Evolutionary conservation across 2,888 invertebrate species (phyloP).

Genomic region (Mesopsocus fuscifrons): DNA sequence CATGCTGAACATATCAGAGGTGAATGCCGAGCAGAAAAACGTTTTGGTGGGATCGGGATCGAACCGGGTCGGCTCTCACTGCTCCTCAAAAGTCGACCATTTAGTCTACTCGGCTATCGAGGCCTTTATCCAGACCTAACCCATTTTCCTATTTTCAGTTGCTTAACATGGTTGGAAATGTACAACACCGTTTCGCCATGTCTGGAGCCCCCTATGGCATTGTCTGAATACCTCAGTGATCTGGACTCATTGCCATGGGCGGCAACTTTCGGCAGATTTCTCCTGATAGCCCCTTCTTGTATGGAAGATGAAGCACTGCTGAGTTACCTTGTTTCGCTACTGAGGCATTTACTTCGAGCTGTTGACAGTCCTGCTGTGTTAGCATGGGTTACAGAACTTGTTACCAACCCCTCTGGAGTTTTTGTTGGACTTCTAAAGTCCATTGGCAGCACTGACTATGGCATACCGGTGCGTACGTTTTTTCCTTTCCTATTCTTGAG

Average conservation of each 20-base stretch:
- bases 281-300: neutral
- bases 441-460: neutral
- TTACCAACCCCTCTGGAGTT: neutral
- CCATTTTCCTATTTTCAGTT: conserved; percentile 5
- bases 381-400: neutral
- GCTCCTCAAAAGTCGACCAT: too few species aligned
- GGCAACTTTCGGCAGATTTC: conserved; percentile 1
- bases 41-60: too few species aligned
- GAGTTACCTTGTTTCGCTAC: neutral
- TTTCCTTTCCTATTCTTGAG: too few species aligned
- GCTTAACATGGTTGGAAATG: neutral
- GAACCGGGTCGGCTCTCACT: too few species aligned
- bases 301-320: neutral
- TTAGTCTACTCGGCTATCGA: too few species aligned
- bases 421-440: neutral
- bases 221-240: neutral
- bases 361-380: neutral
- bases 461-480: neutral
- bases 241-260: conserved; percentile 1
- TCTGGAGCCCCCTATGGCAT: neutral
- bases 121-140: too few species aligned
- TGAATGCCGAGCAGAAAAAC: too few species aligned
- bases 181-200: neutral
- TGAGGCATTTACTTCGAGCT: neutral
- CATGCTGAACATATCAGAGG: too few species aligned